A percentile compares a stretch with the other conserved stretches of the same genome.
Evolutionary conservation across 2,797 vertebrate genomes (phyloP).

Genomic region (Silurus aristotelis): DNA sequence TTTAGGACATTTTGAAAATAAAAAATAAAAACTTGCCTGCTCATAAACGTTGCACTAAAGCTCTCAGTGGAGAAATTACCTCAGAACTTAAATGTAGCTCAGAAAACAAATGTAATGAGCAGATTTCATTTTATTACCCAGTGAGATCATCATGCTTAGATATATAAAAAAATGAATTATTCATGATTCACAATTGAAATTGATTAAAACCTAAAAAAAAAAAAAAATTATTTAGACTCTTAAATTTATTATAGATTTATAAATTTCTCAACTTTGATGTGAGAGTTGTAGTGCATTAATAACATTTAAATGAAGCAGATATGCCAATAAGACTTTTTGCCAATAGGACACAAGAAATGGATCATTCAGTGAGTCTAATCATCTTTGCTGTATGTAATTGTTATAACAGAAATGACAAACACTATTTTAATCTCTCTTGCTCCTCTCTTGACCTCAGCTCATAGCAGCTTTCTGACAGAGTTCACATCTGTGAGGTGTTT

Average conservation of each 20-base stretch:
- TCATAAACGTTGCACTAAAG: not conserved
- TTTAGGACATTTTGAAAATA: not conserved
- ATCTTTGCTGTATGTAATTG: not conserved
- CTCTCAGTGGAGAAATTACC: not conserved
- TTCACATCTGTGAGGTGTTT: no score
- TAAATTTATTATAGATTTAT: not conserved
- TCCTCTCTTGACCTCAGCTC: not conserved
- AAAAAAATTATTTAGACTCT: not conserved
- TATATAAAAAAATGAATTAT: not conserved
- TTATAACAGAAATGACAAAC: not conserved
- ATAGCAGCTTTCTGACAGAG: not conserved
- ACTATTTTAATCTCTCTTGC: not conserved
- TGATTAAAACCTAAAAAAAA: not conserved
- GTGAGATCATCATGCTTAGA: not conserved
- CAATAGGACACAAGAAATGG: not conserved
- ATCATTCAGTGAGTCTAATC: not conserved
- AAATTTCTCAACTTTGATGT: not conserved
- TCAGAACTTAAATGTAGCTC: not conserved
- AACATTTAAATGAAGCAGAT: no score
- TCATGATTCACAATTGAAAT: not conserved
- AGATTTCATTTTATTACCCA: not conserved
- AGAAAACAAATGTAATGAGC: conserved; percentile 8
- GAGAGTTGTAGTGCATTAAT: not conserved
- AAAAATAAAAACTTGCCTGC: not conserved
- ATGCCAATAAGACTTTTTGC: no score